Evolutionary conservation across 1,140 invertebrate species (phyloP).

Genomic region (Anastrepha obliqua): DNA sequence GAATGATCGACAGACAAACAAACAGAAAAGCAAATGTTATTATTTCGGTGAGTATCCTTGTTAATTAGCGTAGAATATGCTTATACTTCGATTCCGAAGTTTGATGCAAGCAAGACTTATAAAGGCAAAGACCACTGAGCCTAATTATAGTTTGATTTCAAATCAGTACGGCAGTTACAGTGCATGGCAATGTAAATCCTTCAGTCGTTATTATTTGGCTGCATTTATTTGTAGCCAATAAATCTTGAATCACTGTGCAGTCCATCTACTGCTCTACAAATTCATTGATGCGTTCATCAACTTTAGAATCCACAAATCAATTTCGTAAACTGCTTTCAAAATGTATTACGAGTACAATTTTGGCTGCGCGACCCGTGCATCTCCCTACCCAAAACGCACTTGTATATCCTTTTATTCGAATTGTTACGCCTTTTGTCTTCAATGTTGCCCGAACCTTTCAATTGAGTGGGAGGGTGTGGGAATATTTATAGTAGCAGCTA

Average conservation of each 20-base stretch:
- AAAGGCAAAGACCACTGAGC: no score
- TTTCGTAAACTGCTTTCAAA: constrained; percentile 37
- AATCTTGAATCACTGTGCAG: neutral
- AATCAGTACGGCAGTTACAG: neutral
- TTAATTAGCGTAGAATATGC: no score
- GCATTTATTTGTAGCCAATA: constrained; percentile 1
- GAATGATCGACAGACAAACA: no score
- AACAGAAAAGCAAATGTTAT: no score
- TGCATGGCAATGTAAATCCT: no score
- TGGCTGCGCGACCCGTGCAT: neutral
- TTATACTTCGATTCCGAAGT: no score
- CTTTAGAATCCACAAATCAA: constrained; percentile 23
- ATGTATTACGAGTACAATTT: neutral
- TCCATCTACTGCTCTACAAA: neutral
- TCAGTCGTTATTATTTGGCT: no score
- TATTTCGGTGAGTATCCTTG: no score
- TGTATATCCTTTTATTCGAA: constrained; percentile 22
- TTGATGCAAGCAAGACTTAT: no score
- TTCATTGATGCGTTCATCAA: constrained; percentile 16
- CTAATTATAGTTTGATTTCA: constrained; percentile 3
- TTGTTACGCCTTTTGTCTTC: constrained; percentile 36
- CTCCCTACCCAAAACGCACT: neutral
- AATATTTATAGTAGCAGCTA: neutral
- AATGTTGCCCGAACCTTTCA: neutral
- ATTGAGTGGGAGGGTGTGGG: neutral